These are phyloP conservation scores for Drosophila lacertosa DNA, from an alignment of 1,140 invertebrate genomes.

Conservation along the genomic window DNA sequence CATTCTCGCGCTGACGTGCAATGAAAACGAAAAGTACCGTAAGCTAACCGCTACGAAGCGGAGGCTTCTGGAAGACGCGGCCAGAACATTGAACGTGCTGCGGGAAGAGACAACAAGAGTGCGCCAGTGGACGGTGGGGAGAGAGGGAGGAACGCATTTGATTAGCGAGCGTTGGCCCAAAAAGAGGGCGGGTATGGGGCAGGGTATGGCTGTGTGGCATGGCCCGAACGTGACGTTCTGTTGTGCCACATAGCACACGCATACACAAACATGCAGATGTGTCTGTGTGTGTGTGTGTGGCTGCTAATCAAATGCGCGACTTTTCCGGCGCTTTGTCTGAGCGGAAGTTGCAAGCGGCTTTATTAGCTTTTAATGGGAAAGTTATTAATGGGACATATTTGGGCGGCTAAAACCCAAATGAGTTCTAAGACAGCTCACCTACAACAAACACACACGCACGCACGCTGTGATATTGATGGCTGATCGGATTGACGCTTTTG, in stretches of 20 bases:
- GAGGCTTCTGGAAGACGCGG: constrained; percentile 56
- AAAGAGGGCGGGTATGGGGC: constrained; percentile 32
- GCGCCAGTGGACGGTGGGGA: neutral
- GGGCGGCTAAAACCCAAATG: constrained; percentile 18
- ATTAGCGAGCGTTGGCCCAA: constrained; percentile 47
- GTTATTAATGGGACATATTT: constrained; percentile 63
- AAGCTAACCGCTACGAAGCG: constrained; percentile 81
- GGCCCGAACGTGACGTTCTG: constrained; percentile 73
- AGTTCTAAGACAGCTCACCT: constrained; percentile 23
- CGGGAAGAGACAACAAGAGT: neutral
- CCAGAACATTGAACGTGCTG: constrained; percentile 57
- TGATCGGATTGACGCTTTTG: constrained; percentile 45
- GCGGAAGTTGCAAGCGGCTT: constrained; percentile 71
- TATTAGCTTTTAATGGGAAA: constrained; percentile 81
- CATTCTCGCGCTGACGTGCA: constrained; percentile 84
- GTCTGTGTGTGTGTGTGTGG: constrained; percentile 23
- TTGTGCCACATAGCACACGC: constrained; percentile 47
- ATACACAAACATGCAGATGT: neutral
- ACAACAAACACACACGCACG: constrained; percentile 2
- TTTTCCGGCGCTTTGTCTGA: constrained; percentile 45
- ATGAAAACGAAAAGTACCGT: constrained; percentile 84
- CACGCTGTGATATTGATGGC: constrained; percentile 14
- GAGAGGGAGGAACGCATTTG: constrained; percentile 29
- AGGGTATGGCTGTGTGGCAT: constrained; percentile 46
- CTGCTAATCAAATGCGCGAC: constrained; percentile 71